phyloP scores from a whole-genome alignment of 2,797 vertebrate genomes.

The Cossypha niveicapilla region DNA sequence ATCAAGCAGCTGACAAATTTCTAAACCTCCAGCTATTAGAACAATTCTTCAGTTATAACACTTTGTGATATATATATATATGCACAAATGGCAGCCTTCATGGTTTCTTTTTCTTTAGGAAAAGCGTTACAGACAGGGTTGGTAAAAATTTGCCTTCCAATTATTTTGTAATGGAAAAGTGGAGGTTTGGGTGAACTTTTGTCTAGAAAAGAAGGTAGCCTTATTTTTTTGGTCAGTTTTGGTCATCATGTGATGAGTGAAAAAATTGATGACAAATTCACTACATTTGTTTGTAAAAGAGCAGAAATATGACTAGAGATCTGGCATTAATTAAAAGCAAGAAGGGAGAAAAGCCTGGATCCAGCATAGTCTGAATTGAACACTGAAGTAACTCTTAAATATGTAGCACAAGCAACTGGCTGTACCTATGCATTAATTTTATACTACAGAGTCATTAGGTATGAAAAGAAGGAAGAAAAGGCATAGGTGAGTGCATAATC shows the following conservation, averaged over 20 bases:
- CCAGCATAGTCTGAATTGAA: background rate
- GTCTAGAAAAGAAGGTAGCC: background rate
- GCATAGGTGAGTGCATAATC: background rate
- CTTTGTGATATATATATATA: background rate
- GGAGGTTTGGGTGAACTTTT: background rate
- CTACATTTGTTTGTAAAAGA: background rate
- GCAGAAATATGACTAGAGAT: background rate
- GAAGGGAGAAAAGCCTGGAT: background rate
- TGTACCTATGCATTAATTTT: background rate
- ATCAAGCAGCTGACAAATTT: background rate
- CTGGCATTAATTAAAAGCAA: background rate
- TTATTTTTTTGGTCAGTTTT: background rate
- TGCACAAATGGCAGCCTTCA: accelerated
- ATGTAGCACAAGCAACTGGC: background rate
- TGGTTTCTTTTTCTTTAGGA: background rate
- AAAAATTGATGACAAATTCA: background rate
- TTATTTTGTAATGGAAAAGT: background rate
- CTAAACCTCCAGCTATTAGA: background rate
- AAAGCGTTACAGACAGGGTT: background rate
- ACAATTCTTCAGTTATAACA: background rate
- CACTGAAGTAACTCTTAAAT: background rate
- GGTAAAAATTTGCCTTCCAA: background rate
- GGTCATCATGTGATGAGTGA: background rate
- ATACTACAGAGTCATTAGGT: background rate
- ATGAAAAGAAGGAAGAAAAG: background rate